Percentiles rank a stretch among this genome's conserved stretches.
Conservation (phyloP, 2,113 vertebrate genomes). For the Semnornis frantzii region DNA sequence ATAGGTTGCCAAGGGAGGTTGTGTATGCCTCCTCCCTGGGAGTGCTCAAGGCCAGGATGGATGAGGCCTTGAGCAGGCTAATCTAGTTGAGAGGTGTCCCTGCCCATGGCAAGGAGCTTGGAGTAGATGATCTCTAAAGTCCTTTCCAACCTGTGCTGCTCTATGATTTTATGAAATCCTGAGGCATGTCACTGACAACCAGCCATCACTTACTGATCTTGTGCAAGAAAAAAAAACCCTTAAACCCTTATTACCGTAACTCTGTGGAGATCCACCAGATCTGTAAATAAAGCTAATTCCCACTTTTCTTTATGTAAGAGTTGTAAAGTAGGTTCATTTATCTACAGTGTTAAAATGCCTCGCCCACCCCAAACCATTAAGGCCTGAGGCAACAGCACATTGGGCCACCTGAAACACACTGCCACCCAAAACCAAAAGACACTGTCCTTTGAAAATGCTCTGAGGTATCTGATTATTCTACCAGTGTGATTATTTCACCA, state of each 20-base stretch:
- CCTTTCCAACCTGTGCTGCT: too few species aligned
- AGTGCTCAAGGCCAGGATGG: too few species aligned
- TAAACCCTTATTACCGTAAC: background rate
- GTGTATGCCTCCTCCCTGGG: too few species aligned
- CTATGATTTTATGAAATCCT: background rate
- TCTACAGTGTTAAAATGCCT: background rate
- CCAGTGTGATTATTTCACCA: background rate
- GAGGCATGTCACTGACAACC: background rate
- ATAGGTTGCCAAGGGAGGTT: too few species aligned
- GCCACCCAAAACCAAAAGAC: background rate
- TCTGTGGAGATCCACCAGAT: background rate
- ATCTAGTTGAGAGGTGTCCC: too few species aligned
- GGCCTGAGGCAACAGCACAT: background rate
- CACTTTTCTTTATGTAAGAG: background rate
- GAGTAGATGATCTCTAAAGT: too few species aligned
- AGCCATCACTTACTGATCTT: background rate
- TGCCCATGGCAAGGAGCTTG: too few species aligned
- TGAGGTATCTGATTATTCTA: background rate
- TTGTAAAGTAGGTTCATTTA: background rate
- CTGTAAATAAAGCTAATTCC: background rate
- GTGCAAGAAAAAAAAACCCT: background rate
- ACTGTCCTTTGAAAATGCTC: background rate
- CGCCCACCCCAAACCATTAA: background rate
- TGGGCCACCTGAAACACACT: background rate
- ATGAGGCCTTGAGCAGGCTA: too few species aligned